phyloP scores from a whole-genome alignment of 2,888 invertebrate species.

The Smittia aterrima region DNA sequence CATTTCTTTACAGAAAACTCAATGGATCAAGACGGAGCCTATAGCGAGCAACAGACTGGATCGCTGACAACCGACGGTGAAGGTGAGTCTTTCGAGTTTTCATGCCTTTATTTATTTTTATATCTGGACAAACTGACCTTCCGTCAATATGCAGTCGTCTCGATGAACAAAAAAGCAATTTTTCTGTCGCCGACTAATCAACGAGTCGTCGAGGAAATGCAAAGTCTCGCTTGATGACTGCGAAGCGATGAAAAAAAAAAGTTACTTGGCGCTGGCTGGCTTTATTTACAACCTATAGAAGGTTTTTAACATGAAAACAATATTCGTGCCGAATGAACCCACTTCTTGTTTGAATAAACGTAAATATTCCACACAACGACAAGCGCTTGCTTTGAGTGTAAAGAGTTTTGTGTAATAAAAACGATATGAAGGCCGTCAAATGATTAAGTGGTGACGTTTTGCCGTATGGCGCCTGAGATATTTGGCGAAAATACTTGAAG shows the following conservation, averaged over 20 bases:
- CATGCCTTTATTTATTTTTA: not conserved
- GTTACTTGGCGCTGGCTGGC: conserved; percentile 32
- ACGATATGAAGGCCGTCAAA: conserved; percentile 37
- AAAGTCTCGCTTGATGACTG: conserved; percentile 8
- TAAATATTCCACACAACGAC: not conserved
- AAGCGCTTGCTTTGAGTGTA: not conserved
- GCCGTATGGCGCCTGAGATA: conserved; percentile 35
- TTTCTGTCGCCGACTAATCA: conserved; percentile 21
- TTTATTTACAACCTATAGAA: conserved; percentile 5
- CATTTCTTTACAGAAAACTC: conserved; percentile 56
- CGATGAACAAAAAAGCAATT: conserved; percentile 6
- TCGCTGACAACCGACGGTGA: conserved; percentile 81
- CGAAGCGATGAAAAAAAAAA: conserved; percentile 20
- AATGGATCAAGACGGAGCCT: conserved; percentile 53
- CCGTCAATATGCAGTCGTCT: not conserved
- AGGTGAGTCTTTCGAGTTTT: conserved; percentile 65
- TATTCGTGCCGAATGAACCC: conserved; percentile 18
- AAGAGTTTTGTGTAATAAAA: conserved; percentile 9
- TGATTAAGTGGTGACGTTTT: conserved; percentile 41
- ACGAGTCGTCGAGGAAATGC: conserved; percentile 26
- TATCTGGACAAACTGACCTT: conserved; percentile 16
- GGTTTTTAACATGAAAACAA: conserved; percentile 15
- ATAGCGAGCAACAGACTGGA: conserved; percentile 61
- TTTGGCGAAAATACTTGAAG: conserved; percentile 38
- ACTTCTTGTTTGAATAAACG: conserved; percentile 12